Percentiles rank a stretch among this genome's conserved stretches.
These are phyloP conservation scores for Gnathonemus echidnorhynchus DNA, from an alignment of 2,113 vertebrate genomes.

Conservation along the genomic window DNA sequence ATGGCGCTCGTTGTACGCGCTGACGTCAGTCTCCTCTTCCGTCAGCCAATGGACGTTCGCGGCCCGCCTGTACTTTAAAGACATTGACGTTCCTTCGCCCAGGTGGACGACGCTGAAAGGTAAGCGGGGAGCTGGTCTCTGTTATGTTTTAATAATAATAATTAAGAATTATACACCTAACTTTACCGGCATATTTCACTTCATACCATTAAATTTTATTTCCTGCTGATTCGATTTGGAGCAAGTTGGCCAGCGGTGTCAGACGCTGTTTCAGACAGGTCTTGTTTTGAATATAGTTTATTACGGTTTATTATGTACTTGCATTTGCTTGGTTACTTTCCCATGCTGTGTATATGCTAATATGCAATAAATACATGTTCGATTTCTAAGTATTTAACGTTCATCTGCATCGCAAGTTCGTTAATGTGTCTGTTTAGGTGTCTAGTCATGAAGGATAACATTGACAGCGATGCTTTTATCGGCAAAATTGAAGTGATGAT, in stretches of 20 bases:
- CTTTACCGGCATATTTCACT: not conserved
- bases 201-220: not conserved
- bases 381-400: not conserved
- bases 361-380: not conserved
- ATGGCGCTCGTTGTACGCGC: not conserved
- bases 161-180: not conserved
- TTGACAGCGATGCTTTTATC: not conserved
- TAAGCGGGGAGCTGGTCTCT: not conserved
- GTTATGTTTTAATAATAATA: not conserved
- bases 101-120: conserved; percentile 45
- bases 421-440: conserved; percentile 38
- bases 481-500: not conserved
- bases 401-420: not conserved
- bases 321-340: not conserved
- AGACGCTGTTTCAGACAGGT: not conserved
- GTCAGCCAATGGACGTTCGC: conserved; percentile 46
- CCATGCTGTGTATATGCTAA: not conserved
- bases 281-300: not conserved
- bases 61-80: conserved; percentile 37
- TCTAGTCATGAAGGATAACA: not conserved
- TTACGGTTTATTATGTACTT: not conserved
- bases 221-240: not conserved
- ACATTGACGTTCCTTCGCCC: conserved; percentile 15
- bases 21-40: conserved; percentile 42
- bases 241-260: not conserved